Percentiles rank a stretch among this genome's conserved stretches.
Conservation (phyloP, 2,113 vertebrate genomes). For the Crotalus viridis region DNA sequence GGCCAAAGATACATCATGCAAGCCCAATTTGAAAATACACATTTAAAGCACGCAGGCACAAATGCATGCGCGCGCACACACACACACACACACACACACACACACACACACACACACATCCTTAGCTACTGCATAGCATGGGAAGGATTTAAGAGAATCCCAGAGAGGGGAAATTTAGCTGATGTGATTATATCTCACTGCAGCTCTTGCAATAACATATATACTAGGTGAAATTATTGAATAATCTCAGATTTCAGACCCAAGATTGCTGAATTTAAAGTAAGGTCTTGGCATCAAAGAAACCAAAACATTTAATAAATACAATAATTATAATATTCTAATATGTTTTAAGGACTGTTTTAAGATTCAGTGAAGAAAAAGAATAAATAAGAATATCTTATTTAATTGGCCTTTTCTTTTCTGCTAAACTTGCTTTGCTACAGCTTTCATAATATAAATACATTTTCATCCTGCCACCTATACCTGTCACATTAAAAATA, state of each 20-base stretch:
- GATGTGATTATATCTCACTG: neutral
- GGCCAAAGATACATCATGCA: neutral
- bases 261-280: neutral
- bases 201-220: neutral
- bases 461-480: constrained; percentile 1
- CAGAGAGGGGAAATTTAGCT: neutral
- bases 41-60: neutral
- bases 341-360: neutral
- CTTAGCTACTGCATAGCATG: neutral
- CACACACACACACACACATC: neutral
- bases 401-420: constrained; percentile 31
- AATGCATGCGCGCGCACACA: too few species aligned
- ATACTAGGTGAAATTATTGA: neutral
- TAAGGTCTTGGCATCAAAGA: neutral
- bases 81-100: neutral
- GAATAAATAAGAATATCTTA: neutral
- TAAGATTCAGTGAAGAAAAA: neutral
- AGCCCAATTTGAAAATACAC: neutral
- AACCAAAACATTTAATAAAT: neutral
- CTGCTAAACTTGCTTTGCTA: constrained; percentile 2
- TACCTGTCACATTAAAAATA: constrained; percentile 47
- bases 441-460: neutral
- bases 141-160: neutral
- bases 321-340: neutral
- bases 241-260: neutral